phyloP scores from a whole-genome alignment of 1,140 invertebrate species.

The Lutraria rhynchaena region DNA sequence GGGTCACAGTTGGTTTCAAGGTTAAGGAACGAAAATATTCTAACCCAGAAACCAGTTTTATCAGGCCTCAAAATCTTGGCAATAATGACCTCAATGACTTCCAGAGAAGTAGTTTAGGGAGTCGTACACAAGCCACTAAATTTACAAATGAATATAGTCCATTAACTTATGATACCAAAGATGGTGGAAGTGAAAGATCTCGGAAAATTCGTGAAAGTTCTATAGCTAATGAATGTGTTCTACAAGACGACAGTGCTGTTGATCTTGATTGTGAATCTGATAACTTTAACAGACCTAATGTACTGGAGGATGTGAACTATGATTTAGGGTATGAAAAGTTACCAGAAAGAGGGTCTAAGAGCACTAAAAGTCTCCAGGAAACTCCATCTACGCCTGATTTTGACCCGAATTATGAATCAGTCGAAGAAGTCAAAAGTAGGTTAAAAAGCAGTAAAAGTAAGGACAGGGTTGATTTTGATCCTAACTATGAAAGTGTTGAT shows the following conservation, averaged over 20 bases:
- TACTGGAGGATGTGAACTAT: not conserved
- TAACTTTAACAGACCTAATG: not conserved
- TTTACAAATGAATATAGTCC: constrained; percentile 42
- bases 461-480: constrained; percentile 4
- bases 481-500: constrained; percentile 41
- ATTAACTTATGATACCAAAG: constrained; percentile 37
- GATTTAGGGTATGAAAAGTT: constrained; percentile 51
- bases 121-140: not conserved
- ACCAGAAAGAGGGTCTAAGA: not conserved
- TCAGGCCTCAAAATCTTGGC: not conserved
- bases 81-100: not conserved
- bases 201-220: constrained; percentile 11
- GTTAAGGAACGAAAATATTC: constrained; percentile 15
- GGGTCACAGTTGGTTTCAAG: not conserved
- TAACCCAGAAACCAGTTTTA: constrained; percentile 14
- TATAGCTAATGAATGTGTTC: constrained; percentile 9
- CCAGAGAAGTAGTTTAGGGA: constrained; percentile 22
- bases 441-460: not conserved
- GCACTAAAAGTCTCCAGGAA: not conserved
- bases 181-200: constrained; percentile 5
- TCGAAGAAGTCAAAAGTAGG: constrained; percentile 27
- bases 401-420: constrained; percentile 55
- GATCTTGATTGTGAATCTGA: constrained; percentile 23
- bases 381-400: constrained; percentile 9
- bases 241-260: constrained; percentile 51